phyloP scores from a whole-genome alignment of 2,797 vertebrate species.

The Borostomias antarcticus region DNA sequence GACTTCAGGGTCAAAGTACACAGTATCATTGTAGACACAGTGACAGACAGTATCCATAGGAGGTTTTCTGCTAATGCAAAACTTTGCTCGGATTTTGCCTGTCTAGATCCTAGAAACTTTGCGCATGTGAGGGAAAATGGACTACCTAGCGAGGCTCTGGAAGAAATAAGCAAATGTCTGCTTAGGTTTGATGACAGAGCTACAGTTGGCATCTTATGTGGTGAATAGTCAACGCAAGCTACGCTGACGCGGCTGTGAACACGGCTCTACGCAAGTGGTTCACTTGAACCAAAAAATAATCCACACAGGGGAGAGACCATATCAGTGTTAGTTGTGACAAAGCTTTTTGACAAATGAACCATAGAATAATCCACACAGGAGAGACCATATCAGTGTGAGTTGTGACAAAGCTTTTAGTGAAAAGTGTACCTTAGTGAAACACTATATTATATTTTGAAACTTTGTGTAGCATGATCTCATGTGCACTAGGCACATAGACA shows the following conservation, averaged over 20 bases:
- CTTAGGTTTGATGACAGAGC: constrained; percentile 33
- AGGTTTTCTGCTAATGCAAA: constrained; percentile 32
- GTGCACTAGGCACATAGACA: too few species aligned
- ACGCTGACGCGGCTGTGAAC: constrained; percentile 38
- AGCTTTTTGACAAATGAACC: too few species aligned
- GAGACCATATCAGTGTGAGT: too few species aligned
- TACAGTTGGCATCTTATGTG: constrained; percentile 29
- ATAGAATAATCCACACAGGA: too few species aligned
- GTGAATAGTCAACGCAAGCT: constrained; percentile 35
- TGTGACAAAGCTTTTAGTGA: too few species aligned
- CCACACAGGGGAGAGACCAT: too few species aligned
- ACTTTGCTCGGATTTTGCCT: constrained; percentile 37
- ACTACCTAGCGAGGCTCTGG: constrained; percentile 19
- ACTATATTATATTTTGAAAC: too few species aligned
- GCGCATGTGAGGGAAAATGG: constrained; percentile 27
- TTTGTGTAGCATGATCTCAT: too few species aligned
- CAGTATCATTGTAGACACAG: constrained; percentile 33
- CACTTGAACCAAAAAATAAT: too few species aligned
- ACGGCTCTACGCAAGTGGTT: constrained; percentile 31
- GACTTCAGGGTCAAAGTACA: constrained; percentile 27
- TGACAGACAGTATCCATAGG: constrained; percentile 17
- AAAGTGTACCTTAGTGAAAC: too few species aligned
- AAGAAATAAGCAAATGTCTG: constrained; percentile 36
- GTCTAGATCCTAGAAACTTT: constrained; percentile 33
- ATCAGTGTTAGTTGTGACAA: too few species aligned